Evolutionary conservation across 2,888 invertebrate genomes (phyloP), one percentile per base, ranked within the genome.

Genomic region (Protodeltote pygarga): DNA sequence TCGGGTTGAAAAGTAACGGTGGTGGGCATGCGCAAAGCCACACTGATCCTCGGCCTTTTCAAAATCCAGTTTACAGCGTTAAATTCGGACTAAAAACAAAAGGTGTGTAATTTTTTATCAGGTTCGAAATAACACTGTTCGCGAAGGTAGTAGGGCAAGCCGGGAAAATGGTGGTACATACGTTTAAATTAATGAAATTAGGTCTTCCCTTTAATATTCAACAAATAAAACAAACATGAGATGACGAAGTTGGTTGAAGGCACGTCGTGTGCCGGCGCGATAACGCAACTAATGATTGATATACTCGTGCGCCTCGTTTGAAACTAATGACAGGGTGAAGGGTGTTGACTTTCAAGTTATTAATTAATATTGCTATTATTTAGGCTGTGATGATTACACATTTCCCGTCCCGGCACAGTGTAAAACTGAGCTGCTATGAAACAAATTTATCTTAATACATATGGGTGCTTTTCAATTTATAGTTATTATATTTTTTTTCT

Each of bases 361-460:
- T 91, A 91, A 91, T 91, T 91, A 90, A 89, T 89, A 85, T 81
- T 80, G 82, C 83, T 87, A 85, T 87, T 89, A 88, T 89, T 89
- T 82, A 77, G 80, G 78, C 75, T 65, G 66, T 57, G 58, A 67
- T 75, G 73, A 80, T 81, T 79, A 82, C 75, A 78, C 60, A 72
- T 71, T 78, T 68, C 54, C 53, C 37, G 62, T 66, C 65, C 44
- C 45, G 38, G 48, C 19, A 6, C 15, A 41, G 44, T 27, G 28
- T 32, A 33, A 53, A 52, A 48, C 46, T 31, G 42, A 49, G 17
- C 28, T 46, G 35, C 33, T 46, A 38, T 53, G 31, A 23, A 38
- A 47, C 19, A 33, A 15, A 37, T 23, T 57, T 54, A 27, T 25
- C 24, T 34, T 29, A 11, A 10, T 27, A 19, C 11, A 50, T 16